Base-by-base conservation (phyloP, 2,113 vertebrate genomes). In the Rhagologus leucostigma region DNA sequence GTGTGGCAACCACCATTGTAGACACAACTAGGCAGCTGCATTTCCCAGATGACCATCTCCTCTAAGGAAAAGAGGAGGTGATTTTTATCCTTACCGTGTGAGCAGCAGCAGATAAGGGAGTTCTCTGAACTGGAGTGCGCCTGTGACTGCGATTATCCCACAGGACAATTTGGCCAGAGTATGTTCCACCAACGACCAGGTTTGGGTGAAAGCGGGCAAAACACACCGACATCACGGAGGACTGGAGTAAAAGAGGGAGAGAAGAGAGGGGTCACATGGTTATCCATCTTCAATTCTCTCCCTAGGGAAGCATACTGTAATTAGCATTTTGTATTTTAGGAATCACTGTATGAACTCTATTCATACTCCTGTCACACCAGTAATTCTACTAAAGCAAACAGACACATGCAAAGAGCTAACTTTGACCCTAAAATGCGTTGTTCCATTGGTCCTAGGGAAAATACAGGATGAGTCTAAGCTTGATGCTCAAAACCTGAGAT, bases 91-190 rank as follows among this genome's bases (percentile, higher is more conserved):
- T 98, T 98, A 99, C 99, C 62, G 99, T 99, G 96, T 99, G 99
- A 19, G 99, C 99, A 87, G 99, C 99, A 79, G 99, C 99, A 84
- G 99, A 99, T 63, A 99, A 98, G 3, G 99, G 99, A 3, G 99
- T 99, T 95, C 99, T 98, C 97, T 99, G 99, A 80, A 99, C 99
- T 0, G 99, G 99, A 5, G 99, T 99, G 94, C 99, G 98, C 39
- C 99, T 97, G 97, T 99, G 99, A 59, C 99, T 99, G 92, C 99
- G 99, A 93, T 99, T 99, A 96, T 99, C 99, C 99, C 99, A 99
- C 84, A 99, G 96, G 77, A 99, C 99, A 32, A 99, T 99, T 96
- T 99, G 99, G 70, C 99, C 99, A 1, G 99, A 99, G 96, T 99
- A 99, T 1, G 99, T 99, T 41, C 99, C 99, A 67, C 99, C 99